Base-by-base conservation (phyloP, 2,888 invertebrate genomes). In the Sesia apiformis region DNA sequence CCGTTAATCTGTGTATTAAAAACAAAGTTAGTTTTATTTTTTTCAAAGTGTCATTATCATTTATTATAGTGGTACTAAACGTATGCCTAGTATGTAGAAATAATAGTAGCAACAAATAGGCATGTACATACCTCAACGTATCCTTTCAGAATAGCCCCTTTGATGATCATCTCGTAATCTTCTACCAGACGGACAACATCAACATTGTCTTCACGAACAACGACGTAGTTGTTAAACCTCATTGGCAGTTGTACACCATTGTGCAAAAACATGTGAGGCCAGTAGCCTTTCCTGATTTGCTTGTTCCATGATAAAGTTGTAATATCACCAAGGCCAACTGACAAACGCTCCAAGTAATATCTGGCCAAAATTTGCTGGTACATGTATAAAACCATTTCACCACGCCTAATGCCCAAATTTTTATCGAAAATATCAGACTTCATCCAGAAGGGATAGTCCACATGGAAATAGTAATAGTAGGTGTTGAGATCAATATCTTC, bases 281-380 rank as follows among this genome's bases (percentile, higher is more conserved):
- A 91, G 74, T 91, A 92, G 58, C 92, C 92, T 54, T 74, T 76
- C 56, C 68, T 78, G 56, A 91, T 76, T 4, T 84, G 77, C 49
- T 75, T 81, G 62, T 84, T 58, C 80, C 81, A 91, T 39, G 88
- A 81, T 39, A 92, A 75, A n/a, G 87, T 78, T 46, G 70, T 71
- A 50, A 91, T 79, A 5, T 68, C 70, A 43, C 88, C 90, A 42
- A 92, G 64, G 43, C 84, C 88, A 56, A 91, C 90, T 4, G 90
- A 86, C 3, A 91, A 66, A 60, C 91, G 88, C 59, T 91, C 91
- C 54, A 91, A 62, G 64, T 90, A 85, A 70, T 91, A 91, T 58
- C 92, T 90, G 52, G 94, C 94, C 56, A 93, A 74, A 5, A 94
- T 84, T 73, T 93, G 93, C 69, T 94, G 93, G 76, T 92, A 92